phyloP scores from a whole-genome alignment of 2,113 vertebrate species.

The Machaerirhynchus nigripectus region DNA sequence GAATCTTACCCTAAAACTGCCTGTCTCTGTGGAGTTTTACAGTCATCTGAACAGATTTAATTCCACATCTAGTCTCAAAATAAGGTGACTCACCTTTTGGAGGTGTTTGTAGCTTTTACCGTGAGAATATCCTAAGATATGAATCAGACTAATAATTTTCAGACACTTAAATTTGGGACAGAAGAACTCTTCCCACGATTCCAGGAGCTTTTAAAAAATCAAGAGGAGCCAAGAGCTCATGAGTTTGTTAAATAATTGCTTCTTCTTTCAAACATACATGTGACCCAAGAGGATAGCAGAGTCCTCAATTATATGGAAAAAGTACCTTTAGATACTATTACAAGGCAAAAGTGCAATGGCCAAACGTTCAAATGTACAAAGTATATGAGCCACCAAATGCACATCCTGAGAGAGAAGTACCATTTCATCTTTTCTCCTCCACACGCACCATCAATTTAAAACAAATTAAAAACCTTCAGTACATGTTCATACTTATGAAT shows the following conservation, averaged over 20 bases:
- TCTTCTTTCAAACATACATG: not conserved
- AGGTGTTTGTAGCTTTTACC: not conserved
- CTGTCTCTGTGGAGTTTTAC: not conserved
- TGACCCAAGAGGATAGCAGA: not conserved
- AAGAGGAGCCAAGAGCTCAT: not conserved
- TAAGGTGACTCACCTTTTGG: not conserved
- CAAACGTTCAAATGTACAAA: not conserved
- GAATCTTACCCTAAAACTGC: not conserved
- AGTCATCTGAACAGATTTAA: not conserved
- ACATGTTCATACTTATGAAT: not conserved
- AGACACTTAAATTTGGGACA: not conserved
- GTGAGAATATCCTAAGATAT: not conserved
- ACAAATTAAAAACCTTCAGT: not conserved
- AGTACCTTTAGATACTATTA: not conserved
- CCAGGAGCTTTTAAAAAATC: not conserved
- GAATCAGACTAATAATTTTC: not conserved
- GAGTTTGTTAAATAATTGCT: not conserved
- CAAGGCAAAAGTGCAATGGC: not conserved
- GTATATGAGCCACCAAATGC: not conserved
- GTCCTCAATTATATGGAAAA: not conserved
- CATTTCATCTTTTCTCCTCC: not conserved
- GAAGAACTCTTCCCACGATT: not conserved
- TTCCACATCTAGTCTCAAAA: not conserved
- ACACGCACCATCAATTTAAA: not conserved
- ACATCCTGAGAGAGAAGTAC: not conserved